Evolutionary conservation across 2,888 invertebrate species (phyloP), one percentile per base, ranked within the genome.

Genomic region (Phengaris alcon): DNA sequence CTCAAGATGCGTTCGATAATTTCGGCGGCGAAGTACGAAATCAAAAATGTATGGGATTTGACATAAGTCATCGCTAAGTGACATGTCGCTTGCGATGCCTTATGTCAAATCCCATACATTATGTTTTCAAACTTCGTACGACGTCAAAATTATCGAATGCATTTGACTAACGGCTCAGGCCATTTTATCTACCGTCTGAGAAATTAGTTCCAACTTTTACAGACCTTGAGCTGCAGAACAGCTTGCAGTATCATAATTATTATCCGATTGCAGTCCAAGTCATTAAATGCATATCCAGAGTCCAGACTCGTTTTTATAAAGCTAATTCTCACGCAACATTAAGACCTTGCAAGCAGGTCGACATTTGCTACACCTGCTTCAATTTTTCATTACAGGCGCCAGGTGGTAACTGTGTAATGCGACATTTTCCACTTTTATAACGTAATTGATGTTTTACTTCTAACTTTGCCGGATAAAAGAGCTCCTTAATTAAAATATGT

Each of bases 261-360:
- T 52, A 22, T 22, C 22, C 52, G 52, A 52, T 52, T 52, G 52
- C 35, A 35, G 35, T 6, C 44, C 35, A 35, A 44, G 64, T 44
- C 44, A 64, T 64, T 64, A 64, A 64, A 64, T 64, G 64, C 12
- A 64, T 44, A 64, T 64, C 64, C 35, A 64, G 64, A 64, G 35
- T 44, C 64, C 64, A 64, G 64, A 64, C 64, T 44, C 12, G 64
- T 64, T 64, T 64, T 64, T 64, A 35, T 77, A 75, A 72, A 77
- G 74, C 75, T 8, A 10, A 51, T 48, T 70, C 48, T 15, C 70
- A 70, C 51, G 70, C 70, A 70, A 70, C 70, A 51, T 70, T 35
- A 35, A 35, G 35, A 35, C 35, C 70, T 70, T 70, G 70, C 70
- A 35, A 35, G 35, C 35, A 51, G 15, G 51, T 22, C 10, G 9